Evolutionary conservation across 2,888 invertebrate species (phyloP).

Genomic region (Podotricha telesiphe): DNA sequence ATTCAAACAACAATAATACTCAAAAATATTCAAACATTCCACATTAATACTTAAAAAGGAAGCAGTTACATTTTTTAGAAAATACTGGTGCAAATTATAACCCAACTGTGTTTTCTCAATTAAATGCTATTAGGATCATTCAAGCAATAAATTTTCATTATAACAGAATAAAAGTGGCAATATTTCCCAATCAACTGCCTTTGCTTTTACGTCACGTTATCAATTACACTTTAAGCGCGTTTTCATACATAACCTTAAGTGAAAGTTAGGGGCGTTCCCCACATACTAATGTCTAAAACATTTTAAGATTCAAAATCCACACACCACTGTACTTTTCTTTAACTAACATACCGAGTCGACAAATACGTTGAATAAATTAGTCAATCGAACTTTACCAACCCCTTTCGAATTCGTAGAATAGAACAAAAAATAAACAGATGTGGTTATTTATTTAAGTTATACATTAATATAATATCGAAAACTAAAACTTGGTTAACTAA

Average conservation of each 20-base stretch:
- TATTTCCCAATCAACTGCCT: conserved; percentile 52
- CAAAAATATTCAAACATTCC: too few species aligned
- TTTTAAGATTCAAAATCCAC: conserved; percentile 78
- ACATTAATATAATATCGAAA: background rate
- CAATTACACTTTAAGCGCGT: conserved; percentile 72
- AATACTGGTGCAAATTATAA: background rate
- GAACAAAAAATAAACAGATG: conserved; percentile 34
- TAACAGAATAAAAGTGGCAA: conserved; percentile 40
- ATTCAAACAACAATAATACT: too few species aligned
- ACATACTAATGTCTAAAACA: conserved; percentile 80
- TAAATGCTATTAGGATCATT: conserved; percentile 21
- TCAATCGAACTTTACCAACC: conserved; percentile 69
- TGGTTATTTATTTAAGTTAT: conserved; percentile 4
- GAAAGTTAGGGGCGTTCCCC: conserved; percentile 73
- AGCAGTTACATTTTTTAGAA: background rate
- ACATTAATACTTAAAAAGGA: background rate
- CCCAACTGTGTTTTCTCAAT: background rate
- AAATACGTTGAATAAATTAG: conserved; percentile 80
- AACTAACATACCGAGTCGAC: conserved; percentile 65
- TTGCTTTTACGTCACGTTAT: conserved; percentile 74
- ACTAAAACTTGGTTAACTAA: background rate
- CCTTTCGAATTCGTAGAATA: conserved; percentile 63
- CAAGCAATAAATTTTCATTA: conserved; percentile 22
- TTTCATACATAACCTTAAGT: conserved; percentile 81
- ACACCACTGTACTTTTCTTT: conserved; percentile 75